Percentiles rank a stretch among this genome's conserved stretches.
phyloP scores from a whole-genome alignment of 2,888 invertebrate genomes.

The Drosophila kuntzei region DNA sequence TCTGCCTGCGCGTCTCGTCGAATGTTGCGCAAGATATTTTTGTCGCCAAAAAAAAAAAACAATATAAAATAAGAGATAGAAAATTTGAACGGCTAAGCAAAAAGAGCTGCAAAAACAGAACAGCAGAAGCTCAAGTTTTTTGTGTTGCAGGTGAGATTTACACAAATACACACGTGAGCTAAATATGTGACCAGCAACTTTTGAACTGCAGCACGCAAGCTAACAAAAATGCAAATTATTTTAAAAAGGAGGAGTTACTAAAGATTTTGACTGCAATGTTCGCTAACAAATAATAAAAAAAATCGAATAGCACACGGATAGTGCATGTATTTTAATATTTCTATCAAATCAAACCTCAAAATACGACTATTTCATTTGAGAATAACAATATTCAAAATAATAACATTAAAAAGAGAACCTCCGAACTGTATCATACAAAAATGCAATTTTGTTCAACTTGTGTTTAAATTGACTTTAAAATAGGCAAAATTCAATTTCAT shows the following conservation, averaged over 20 bases:
- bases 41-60: conserved; percentile 60
- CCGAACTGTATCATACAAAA: too few relatives aligned
- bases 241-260: not conserved
- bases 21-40: conserved; percentile 72
- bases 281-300: not conserved
- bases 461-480: conserved; percentile 9
- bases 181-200: conserved; percentile 8
- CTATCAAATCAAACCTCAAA: too few relatives aligned
- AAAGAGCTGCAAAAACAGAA: conserved; percentile 26
- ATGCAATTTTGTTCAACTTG: conserved; percentile 3
- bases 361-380: too few relatives aligned
- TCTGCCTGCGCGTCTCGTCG: conserved; percentile 15
- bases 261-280: too few relatives aligned
- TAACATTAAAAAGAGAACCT: too few relatives aligned
- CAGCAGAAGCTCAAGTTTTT: conserved; percentile 43
- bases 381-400: too few relatives aligned
- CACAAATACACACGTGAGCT: conserved; percentile 21
- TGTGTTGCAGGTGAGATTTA: conserved; percentile 53
- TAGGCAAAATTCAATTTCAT: conserved; percentile 11
- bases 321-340: too few relatives aligned
- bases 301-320: too few relatives aligned
- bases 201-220: not conserved
- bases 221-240: not conserved
- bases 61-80: not conserved
- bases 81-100: conserved; percentile 11